Conservation (phyloP, 2,888 invertebrate genomes). For the Apoderus coryli region DNA sequence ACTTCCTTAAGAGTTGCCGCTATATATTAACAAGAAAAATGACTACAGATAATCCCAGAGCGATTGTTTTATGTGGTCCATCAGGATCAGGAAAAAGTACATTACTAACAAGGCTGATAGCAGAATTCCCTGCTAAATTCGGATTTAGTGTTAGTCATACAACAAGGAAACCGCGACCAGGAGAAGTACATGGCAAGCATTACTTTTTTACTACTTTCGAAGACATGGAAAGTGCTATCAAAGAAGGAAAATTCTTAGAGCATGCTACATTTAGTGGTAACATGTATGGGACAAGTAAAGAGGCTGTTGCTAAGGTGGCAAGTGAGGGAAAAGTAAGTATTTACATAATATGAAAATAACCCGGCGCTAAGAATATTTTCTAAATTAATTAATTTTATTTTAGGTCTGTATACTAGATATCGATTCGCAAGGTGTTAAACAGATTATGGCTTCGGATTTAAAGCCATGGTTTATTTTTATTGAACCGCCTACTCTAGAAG, state of each 20-base stretch:
- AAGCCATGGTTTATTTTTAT: constrained; percentile 80
- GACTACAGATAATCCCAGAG: constrained; percentile 24
- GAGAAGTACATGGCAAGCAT: constrained; percentile 66
- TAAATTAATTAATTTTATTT: constrained; percentile 7
- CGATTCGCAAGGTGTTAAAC: constrained; percentile 88
- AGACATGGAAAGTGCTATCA: constrained; percentile 61
- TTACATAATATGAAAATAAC: too few species aligned
- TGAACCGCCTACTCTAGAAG: constrained; percentile 77
- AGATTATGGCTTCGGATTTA: constrained; percentile 58
- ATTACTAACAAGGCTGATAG: constrained; percentile 67
- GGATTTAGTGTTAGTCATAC: constrained; percentile 95
- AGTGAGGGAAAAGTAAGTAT: constrained; percentile 48
- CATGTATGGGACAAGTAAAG: constrained; percentile 90
- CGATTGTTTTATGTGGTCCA: constrained; percentile 90
- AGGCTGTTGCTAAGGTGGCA: constrained; percentile 68
- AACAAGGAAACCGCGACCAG: constrained; percentile 60
- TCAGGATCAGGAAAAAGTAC: constrained; percentile 96
- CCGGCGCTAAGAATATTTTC: neutral
- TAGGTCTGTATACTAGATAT: constrained; percentile 83
- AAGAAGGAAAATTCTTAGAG: constrained; percentile 79
- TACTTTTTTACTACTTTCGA: constrained; percentile 73
- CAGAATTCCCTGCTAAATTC: constrained; percentile 78
- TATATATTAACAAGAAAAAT: neutral
- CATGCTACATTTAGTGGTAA: constrained; percentile 86
- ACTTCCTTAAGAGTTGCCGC: too few species aligned